Evolutionary conservation across 2,888 invertebrate species (phyloP).

Genomic region (Clusia tigrina): DNA sequence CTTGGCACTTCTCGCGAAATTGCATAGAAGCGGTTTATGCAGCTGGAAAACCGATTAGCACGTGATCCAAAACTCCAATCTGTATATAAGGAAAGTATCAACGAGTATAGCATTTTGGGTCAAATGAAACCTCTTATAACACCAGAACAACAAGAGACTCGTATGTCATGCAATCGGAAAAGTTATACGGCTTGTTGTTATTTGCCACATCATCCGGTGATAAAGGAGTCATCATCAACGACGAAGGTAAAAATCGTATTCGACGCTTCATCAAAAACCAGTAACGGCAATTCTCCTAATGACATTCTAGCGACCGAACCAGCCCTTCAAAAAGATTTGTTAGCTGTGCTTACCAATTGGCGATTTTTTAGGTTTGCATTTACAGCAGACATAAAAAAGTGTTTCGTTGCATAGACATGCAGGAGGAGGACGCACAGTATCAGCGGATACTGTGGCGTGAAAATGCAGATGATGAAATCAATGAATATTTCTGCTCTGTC

Average conservation of each 20-base stretch:
- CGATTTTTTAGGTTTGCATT: conserved; percentile 18
- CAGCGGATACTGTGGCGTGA: conserved; percentile 22
- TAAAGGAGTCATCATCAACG: conserved; percentile 10
- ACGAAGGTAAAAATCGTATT: conserved; percentile 30
- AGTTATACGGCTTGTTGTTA: conserved; percentile 8
- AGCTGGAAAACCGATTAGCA: conserved; percentile 16
- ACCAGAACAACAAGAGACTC: conserved; percentile 13
- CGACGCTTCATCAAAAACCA: conserved; percentile 48
- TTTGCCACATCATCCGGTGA: conserved; percentile 20
- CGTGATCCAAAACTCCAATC: conserved; percentile 1
- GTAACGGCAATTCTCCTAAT: conserved; percentile 25
- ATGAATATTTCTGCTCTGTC: conserved; percentile 10
- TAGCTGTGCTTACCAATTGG: conserved; percentile 22
- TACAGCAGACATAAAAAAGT: conserved; percentile 25
- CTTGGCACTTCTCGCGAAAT: conserved; percentile 10
- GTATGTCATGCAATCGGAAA: no score
- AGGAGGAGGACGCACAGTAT: conserved; percentile 19
- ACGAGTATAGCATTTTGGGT: conserved; percentile 13
- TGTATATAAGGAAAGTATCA: conserved; percentile 6
- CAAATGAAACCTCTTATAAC: conserved; percentile 17
- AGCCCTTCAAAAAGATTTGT: conserved; percentile 19
- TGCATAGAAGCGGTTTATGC: conserved; percentile 16
- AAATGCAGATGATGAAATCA: neutral
- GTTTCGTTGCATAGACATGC: conserved; percentile 20
- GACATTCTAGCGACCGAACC: conserved; percentile 18